Percentiles rank a stretch among this genome's conserved stretches.
These are phyloP conservation scores for Dexiosoma caninum DNA, from an alignment of 2,888 invertebrate species.

Conservation along the genomic window DNA sequence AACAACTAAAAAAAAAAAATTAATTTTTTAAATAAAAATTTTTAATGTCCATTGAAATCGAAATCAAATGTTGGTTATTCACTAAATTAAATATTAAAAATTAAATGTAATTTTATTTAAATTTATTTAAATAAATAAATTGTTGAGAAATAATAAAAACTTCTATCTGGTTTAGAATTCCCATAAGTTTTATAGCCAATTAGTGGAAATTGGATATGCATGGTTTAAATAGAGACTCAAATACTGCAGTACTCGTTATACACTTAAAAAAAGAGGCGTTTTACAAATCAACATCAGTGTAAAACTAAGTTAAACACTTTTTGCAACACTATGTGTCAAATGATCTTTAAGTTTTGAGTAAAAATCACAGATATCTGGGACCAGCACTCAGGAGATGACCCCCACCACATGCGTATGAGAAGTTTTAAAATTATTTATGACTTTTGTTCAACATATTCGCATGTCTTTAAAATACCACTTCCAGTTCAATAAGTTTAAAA, in stretches of 20 bases:
- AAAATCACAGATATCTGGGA: no score
- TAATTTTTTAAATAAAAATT: no score
- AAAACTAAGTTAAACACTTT: background rate
- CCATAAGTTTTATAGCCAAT: conserved; percentile 45
- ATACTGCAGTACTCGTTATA: background rate
- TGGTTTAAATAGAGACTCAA: conserved; percentile 20
- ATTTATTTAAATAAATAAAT: background rate
- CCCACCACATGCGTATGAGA: background rate
- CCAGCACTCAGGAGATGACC: no score
- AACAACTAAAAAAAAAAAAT: background rate
- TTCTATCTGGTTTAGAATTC: conserved; percentile 2
- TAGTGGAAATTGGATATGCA: conserved; percentile 49
- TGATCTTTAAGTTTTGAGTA: background rate
- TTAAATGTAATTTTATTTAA: background rate
- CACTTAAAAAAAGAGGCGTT: conserved; percentile 24
- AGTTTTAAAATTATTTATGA: conserved; percentile 40
- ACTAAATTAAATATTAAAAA: conserved; percentile 12
- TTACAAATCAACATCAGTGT: background rate
- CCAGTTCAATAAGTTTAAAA: no score
- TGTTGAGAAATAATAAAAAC: background rate
- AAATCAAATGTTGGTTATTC: conserved; percentile 14
- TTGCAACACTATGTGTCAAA: background rate
- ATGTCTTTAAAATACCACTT: background rate
- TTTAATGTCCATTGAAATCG: conserved; percentile 17
- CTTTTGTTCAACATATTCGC: background rate